Conservation (phyloP, 1,140 invertebrate genomes). For the Laupala kohalensis region DNA sequence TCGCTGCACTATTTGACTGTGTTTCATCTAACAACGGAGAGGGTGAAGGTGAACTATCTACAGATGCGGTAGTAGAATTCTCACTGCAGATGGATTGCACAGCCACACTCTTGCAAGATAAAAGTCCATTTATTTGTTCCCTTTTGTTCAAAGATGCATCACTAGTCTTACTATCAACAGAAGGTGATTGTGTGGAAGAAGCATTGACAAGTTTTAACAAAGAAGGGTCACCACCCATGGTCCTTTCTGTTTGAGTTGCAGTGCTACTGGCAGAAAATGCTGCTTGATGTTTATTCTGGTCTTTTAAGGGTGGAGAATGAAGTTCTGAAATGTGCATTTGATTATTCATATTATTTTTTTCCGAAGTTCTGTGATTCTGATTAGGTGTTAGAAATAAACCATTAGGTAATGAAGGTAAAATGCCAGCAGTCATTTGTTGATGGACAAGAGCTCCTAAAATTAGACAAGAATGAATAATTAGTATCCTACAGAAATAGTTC, state of each 20-base stretch:
- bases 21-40: too few relatives aligned
- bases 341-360: background rate
- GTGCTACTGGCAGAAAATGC: background rate
- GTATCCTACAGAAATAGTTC: background rate
- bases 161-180: background rate
- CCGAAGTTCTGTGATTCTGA: background rate
- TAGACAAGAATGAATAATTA: background rate
- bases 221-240: too few relatives aligned
- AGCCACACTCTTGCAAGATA: background rate
- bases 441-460: too few relatives aligned
- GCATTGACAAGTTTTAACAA: too few relatives aligned
- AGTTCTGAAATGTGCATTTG: background rate
- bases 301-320: background rate
- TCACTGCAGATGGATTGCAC: background rate
- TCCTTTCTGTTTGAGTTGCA: background rate
- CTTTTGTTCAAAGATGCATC: background rate
- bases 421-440: background rate
- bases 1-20: too few relatives aligned
- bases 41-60: too few relatives aligned
- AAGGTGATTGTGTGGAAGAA: too few relatives aligned
- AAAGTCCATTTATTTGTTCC: background rate
- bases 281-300: background rate
- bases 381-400: background rate
- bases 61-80: too few relatives aligned
- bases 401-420: background rate